Evolutionary conservation across 2,888 invertebrate genomes (phyloP), one percentile per base, ranked within the genome.

Genomic region (Polyommatus icarus): DNA sequence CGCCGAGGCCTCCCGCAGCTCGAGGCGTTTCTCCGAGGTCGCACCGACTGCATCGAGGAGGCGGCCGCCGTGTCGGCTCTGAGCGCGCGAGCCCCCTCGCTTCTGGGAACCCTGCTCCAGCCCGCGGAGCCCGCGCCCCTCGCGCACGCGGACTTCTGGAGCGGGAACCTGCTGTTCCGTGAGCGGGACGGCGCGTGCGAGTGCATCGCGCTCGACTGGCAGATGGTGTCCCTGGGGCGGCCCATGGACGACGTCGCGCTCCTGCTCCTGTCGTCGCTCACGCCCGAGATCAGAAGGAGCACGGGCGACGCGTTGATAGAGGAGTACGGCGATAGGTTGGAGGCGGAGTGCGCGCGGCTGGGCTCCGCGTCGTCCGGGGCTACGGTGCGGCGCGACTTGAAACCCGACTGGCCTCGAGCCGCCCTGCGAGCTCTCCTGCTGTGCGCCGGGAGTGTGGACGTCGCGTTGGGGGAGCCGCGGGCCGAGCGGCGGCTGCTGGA

Each of bases 91-190:
- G 97, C 97, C 15, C 96, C 97, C 83, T 95, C 96, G 24, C 94
- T 97, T 73, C 96, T 97, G 36, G 96, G 96, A 29, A 95, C 96
- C 3, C 90, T 97, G 8, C 89, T 97, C 50, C 95, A 96, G 73
- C 97, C 97, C 0, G 95, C 96, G 76, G 97, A 96, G 84, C 97
- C 97, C 0, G 96, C 97, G 0, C 93, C 97, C 7, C 96, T 97
- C 79, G 97, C 97, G 0, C 97, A 97, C 87, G 97, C 97, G 0
- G 97, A 97, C 86, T 97, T 97, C 88, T 97, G 97, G 97, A 96
- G 97, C 86, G 97, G 97, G 83, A 97, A 97, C 89, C 93, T 97
- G 20, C 91, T 97, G 80, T 97, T 97, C 84, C 92, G 94, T 78
- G 95, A 95, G 81, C 86, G 83, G 78, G 90, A 91, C 32, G 92